These are phyloP conservation scores for Bubo blakistoni DNA, from an alignment of 2,113 vertebrate genomes.

Conservation along the genomic window DNA sequence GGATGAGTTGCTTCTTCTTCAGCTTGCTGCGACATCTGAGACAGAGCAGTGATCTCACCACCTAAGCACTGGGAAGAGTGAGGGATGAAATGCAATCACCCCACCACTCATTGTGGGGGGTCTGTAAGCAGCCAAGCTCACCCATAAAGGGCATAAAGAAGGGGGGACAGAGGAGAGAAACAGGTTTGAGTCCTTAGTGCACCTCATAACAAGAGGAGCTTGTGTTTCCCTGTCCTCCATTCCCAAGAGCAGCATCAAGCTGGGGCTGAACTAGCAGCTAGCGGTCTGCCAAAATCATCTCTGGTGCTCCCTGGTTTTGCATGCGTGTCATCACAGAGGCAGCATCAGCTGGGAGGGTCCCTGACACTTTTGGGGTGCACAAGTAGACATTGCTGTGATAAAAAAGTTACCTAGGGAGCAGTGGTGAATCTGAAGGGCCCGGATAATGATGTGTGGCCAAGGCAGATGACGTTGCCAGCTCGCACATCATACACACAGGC, in stretches of 20 bases:
- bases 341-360: background rate
- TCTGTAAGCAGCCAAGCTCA: background rate
- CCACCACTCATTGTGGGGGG: fast-evolving
- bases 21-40: background rate
- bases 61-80: background rate
- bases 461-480: background rate
- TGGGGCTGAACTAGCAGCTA: background rate
- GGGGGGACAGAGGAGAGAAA: background rate
- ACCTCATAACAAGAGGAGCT: background rate
- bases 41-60: background rate
- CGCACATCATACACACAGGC: background rate
- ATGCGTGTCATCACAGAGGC: fast-evolving
- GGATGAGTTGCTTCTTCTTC: background rate
- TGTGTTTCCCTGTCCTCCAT: background rate
- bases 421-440: background rate
- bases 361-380: background rate
- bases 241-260: background rate
- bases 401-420: background rate
- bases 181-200: background rate
- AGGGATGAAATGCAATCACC: background rate
- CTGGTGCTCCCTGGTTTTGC: background rate
- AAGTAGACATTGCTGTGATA: background rate
- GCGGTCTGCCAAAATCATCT: background rate
- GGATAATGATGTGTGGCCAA: background rate
- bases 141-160: background rate